These are phyloP conservation scores for Colaptes auratus DNA, from an alignment of 2,113 vertebrate species.

Conservation along the genomic window DNA sequence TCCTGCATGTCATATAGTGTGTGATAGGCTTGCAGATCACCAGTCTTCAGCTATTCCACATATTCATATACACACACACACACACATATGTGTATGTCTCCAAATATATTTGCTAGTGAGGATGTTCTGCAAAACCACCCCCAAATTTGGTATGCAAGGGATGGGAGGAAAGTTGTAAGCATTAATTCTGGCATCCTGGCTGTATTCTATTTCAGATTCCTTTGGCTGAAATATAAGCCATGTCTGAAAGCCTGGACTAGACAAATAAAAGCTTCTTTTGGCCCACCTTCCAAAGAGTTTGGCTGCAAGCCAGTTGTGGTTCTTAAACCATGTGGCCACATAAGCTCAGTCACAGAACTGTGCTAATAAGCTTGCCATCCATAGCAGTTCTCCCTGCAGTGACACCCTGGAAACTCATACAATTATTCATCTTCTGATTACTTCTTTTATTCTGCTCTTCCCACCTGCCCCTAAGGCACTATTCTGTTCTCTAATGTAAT, in stretches of 20 bases:
- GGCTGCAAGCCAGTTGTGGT: neutral
- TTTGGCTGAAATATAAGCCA: neutral
- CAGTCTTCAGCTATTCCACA: neutral
- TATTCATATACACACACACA: no score
- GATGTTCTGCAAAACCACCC: neutral
- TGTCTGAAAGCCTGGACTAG: neutral
- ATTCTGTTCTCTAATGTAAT: neutral
- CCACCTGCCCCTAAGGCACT: accelerated
- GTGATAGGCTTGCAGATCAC: neutral
- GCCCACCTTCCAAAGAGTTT: neutral
- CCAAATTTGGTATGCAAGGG: neutral
- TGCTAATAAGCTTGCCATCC: constrained; percentile 17
- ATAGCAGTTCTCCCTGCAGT: neutral
- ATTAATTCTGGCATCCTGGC: neutral
- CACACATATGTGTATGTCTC: neutral
- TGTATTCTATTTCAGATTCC: neutral
- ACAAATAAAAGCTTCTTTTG: neutral
- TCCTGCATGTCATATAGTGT: neutral
- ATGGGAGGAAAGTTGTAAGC: neutral
- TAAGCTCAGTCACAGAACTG: neutral
- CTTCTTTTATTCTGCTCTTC: neutral
- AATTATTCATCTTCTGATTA: neutral
- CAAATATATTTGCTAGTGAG: neutral
- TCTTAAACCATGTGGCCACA: constrained; percentile 7
- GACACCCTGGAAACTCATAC: neutral